phyloP scores from a whole-genome alignment of 2,888 invertebrate species.

The Coelogynopora nodosa region DNA sequence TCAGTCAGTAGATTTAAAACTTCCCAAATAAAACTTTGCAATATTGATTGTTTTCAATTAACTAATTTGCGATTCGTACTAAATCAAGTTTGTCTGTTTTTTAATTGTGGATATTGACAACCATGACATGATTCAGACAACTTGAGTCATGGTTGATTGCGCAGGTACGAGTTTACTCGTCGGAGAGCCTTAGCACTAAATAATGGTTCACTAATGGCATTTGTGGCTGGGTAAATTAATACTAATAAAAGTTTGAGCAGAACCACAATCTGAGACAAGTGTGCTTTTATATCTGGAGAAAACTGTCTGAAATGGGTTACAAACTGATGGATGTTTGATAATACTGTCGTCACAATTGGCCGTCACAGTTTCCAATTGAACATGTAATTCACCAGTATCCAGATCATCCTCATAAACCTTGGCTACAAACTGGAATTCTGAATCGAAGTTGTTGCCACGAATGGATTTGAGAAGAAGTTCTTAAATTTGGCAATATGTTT shows the following conservation, averaged over 20 bases:
- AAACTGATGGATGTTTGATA: not conserved
- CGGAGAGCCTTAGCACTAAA: slow-evolving; percentile 1
- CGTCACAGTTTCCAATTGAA: not conserved
- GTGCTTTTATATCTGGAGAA: not conserved
- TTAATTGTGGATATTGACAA: slow-evolving; percentile 9
- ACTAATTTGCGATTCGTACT: slow-evolving; percentile 23
- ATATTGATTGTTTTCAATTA: slow-evolving; percentile 17
- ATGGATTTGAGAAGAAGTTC: not conserved
- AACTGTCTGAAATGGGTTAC: slow-evolving; percentile 5
- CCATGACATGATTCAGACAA: not conserved
- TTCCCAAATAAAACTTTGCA: not conserved
- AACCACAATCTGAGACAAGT: not conserved
- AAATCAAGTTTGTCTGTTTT: slow-evolving; percentile 8
- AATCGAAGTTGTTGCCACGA: not conserved
- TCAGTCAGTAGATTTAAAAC: not conserved
- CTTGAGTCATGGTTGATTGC: slow-evolving; percentile 23
- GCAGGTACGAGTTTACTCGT: slow-evolving; percentile 10
- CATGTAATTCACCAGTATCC: not conserved
- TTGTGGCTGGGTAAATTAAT: slow-evolving; percentile 12
- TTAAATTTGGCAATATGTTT: not conserved
- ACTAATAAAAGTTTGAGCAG: slow-evolving; percentile 24
- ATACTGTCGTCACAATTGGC: slow-evolving; percentile 19
- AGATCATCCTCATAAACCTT: not conserved
- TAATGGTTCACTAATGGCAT: not conserved
- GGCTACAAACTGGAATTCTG: not conserved